Evolutionary conservation across 2,113 vertebrate genomes (phyloP).

Genomic region (Labeo catla): DNA sequence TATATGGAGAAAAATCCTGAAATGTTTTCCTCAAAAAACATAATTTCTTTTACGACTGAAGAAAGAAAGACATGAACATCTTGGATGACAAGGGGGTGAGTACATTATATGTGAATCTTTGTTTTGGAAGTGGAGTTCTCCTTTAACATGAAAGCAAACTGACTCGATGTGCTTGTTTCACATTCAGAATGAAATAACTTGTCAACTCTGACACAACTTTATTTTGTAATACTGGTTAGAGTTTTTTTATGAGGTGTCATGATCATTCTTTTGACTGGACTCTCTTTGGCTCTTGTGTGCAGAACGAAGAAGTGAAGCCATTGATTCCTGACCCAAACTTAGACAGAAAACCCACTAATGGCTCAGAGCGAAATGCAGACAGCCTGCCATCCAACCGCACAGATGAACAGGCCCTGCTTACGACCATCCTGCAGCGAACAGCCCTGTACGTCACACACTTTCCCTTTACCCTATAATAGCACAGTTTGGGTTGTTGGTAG

Average conservation of each 20-base stretch:
- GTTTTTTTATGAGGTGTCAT: too few species aligned
- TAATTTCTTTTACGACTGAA: too few species aligned
- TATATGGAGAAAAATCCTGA: too few species aligned
- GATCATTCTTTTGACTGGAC: neutral
- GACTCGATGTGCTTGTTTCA: too few species aligned
- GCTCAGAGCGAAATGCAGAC: conserved; percentile 81
- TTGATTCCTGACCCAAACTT: conserved; percentile 85
- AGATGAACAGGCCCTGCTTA: conserved; percentile 91
- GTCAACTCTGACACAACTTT: neutral
- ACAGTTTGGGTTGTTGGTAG: neutral
- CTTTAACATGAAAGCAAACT: too few species aligned
- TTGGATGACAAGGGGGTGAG: too few species aligned
- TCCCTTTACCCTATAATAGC: neutral
- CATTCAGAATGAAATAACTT: neutral
- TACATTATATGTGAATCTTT: too few species aligned
- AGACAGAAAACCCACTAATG: conserved; percentile 86
- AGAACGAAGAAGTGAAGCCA: conserved; percentile 82
- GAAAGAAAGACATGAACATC: too few species aligned
- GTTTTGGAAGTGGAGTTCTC: too few species aligned
- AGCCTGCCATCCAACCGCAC: conserved; percentile 84
- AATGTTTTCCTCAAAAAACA: too few species aligned
- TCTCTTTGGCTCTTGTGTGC: neutral
- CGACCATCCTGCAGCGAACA: conserved; percentile 92
- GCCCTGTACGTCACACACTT: conserved; percentile 81
- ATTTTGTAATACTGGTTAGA: too few species aligned